Conservation (phyloP, 2,797 vertebrate species). For the Coilia nasus region DNA sequence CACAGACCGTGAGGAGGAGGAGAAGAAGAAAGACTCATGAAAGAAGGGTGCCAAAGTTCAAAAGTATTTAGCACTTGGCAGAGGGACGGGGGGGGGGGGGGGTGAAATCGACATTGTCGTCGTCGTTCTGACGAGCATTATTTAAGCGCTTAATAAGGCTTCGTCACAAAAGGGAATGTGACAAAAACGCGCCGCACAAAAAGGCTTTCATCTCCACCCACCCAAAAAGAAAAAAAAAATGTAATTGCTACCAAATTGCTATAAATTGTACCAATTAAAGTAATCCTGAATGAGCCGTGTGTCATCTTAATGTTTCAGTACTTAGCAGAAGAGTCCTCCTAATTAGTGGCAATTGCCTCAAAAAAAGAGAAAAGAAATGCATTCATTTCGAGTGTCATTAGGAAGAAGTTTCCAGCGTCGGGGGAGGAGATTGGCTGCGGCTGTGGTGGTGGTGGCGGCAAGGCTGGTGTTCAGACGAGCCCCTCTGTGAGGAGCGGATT, state of each 20-base stretch:
- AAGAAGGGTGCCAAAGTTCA: conserved; percentile 66
- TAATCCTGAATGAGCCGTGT: conserved; percentile 96
- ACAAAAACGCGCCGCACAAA: conserved; percentile 85
- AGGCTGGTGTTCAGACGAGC: conserved; percentile 78
- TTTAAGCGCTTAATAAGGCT: conserved; percentile 85
- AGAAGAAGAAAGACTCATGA: conserved; percentile 50
- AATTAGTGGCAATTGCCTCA: conserved; percentile 93
- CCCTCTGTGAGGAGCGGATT: conserved; percentile 76
- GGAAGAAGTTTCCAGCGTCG: conserved; percentile 86
- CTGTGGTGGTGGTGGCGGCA: conserved; percentile 69
- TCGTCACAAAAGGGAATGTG: conserved; percentile 81
- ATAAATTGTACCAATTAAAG: conserved; percentile 99
- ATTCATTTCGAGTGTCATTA: conserved; percentile 92
- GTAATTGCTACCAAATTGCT: conserved; percentile 98
- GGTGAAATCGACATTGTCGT: conserved; percentile 70
- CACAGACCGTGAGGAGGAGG: not conserved
- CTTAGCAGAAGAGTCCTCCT: conserved; percentile 91
- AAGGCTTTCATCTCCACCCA: conserved; percentile 83
- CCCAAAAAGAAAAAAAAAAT: conserved; percentile 57
- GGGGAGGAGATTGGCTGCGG: conserved; percentile 35
- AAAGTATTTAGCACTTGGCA: conserved; percentile 63
- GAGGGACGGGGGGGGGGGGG: not conserved
- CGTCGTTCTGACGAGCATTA: conserved; percentile 71
- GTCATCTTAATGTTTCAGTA: conserved; percentile 96
- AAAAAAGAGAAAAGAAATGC: conserved; percentile 55